A percentile compares a stretch with the other conserved stretches of the same genome.
These are phyloP conservation scores for Drosophila orena DNA, from an alignment of 1,140 invertebrate genomes.

Conservation along the genomic window DNA sequence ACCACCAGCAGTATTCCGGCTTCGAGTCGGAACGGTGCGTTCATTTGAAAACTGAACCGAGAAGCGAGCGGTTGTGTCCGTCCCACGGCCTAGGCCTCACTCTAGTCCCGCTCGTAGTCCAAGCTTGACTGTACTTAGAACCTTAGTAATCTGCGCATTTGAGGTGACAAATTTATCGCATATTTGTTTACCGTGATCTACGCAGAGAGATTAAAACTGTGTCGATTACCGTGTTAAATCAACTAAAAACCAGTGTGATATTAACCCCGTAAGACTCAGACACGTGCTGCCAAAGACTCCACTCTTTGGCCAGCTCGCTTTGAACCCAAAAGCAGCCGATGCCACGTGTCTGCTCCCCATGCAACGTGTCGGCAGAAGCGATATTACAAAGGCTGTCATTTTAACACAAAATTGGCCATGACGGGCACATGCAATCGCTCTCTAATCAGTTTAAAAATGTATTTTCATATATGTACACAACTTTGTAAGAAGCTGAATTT, in stretches of 20 bases:
- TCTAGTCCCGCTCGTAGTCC: slow-evolving; percentile 4
- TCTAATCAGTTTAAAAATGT: neutral
- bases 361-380: slow-evolving; percentile 23
- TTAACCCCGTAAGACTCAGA: slow-evolving; percentile 84
- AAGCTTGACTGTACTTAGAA: slow-evolving; percentile 55
- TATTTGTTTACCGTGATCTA: slow-evolving; percentile 84
- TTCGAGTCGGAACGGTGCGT: slow-evolving; percentile 15
- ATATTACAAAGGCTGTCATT: neutral
- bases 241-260: slow-evolving; percentile 79
- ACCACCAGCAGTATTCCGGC: slow-evolving; percentile 9
- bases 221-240: slow-evolving; percentile 84
- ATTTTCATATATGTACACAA: neutral
- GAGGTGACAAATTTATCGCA: slow-evolving; percentile 78
- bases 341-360: slow-evolving; percentile 53
- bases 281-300: slow-evolving; percentile 57
- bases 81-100: slow-evolving; percentile 2
- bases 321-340: neutral
- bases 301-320: slow-evolving; percentile 18
- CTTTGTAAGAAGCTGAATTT: slow-evolving; percentile 18
- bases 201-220: slow-evolving; percentile 83
- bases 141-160: slow-evolving; percentile 78
- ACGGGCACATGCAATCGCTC: neutral
- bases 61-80: slow-evolving; percentile 52
- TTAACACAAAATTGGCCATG: neutral
- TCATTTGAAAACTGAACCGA: slow-evolving; percentile 55